phyloP scores from a whole-genome alignment of 2,797 vertebrate species.

The Valencia hispanica region DNA sequence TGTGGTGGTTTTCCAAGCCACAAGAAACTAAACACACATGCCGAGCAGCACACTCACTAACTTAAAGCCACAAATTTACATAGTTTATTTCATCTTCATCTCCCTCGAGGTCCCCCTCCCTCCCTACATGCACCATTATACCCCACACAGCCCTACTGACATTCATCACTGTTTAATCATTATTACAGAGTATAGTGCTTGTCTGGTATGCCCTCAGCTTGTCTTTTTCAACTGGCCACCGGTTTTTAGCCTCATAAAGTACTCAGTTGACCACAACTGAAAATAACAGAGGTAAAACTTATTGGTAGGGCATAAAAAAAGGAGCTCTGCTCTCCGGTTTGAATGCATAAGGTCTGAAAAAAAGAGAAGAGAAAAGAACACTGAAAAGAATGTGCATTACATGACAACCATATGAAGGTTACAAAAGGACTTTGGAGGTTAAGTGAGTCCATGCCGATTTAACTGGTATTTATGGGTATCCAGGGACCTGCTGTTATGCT shows the following conservation, averaged over 20 bases:
- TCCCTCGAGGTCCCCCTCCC: not conserved
- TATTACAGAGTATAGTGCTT: constrained; percentile 45
- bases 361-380: constrained; percentile 7
- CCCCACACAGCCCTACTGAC: constrained; percentile 24
- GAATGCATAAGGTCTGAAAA: constrained; percentile 26
- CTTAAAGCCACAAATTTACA: constrained; percentile 41
- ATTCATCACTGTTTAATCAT: constrained; percentile 44
- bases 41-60: constrained; percentile 54
- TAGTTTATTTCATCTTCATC: constrained; percentile 7
- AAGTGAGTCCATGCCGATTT: constrained; percentile 33
- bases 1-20: constrained; percentile 46
- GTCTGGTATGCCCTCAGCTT: constrained; percentile 45
- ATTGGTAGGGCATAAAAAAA: constrained; percentile 19
- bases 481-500: constrained; percentile 48
- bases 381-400: constrained; percentile 1
- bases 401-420: constrained; percentile 20
- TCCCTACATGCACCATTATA: not conserved
- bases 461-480: constrained; percentile 44
- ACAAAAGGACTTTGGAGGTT: constrained; percentile 33
- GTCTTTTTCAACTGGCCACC: constrained; percentile 30
- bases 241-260: constrained; percentile 33
- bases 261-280: constrained; percentile 31
- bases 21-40: constrained; percentile 60
- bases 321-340: constrained; percentile 22
- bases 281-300: constrained; percentile 31